A percentile compares a stretch with the other conserved stretches of the same genome.
phyloP scores from a whole-genome alignment of 2,888 invertebrate species.

The Ophioninae sp. region DNA sequence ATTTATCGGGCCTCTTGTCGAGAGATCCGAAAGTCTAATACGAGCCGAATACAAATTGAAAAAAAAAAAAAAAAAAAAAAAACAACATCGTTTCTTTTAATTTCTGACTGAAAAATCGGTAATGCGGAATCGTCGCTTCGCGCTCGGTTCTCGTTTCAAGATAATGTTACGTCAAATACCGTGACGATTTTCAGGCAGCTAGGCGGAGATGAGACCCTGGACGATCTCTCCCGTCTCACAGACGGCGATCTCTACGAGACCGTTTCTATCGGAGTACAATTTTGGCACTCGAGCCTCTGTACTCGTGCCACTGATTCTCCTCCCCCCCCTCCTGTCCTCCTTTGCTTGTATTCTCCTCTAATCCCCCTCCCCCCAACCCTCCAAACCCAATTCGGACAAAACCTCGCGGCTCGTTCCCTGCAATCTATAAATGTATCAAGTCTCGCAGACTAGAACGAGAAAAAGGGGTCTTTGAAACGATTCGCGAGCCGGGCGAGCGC shows the following conservation, averaged over 20 bases:
- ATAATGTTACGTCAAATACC: not conserved
- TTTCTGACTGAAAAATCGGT: no score
- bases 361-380: not conserved
- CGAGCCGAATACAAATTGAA: no score
- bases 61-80: no score
- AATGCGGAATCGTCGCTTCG: no score
- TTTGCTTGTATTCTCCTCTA: no score
- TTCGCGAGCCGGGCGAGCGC: conserved; percentile 18
- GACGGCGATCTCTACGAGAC: not conserved
- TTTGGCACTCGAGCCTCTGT: not conserved
- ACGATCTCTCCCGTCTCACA: not conserved
- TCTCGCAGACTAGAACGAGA: conserved; percentile 1
- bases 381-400: not conserved
- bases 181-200: not conserved
- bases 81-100: no score
- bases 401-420: not conserved
- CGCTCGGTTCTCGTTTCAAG: no score
- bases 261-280: not conserved
- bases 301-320: not conserved
- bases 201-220: not conserved
- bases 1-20: no score
- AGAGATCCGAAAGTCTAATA: no score
- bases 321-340: no score
- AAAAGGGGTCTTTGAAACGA: conserved; percentile 42
- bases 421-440: not conserved